phyloP scores from a whole-genome alignment of 2,888 invertebrate species.

The Perithous albicinctus region DNA sequence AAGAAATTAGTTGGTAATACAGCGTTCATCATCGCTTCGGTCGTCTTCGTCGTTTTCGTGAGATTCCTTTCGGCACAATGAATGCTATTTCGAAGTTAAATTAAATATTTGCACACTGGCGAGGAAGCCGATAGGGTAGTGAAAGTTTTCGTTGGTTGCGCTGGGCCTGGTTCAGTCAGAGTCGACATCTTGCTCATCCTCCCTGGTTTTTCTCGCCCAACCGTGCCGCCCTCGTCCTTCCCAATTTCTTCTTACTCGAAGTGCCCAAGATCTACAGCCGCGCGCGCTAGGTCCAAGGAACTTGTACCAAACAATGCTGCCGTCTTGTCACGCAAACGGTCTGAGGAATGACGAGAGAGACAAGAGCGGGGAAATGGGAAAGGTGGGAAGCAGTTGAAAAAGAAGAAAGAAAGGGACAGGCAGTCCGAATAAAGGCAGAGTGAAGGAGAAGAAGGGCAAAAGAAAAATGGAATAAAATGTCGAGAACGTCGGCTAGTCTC shows the following conservation, averaged over 20 bases:
- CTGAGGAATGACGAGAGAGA: constrained; percentile 32
- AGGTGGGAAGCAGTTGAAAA: background rate
- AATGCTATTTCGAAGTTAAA: constrained; percentile 75
- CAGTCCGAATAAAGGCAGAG: constrained; percentile 11
- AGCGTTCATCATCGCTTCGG: constrained; percentile 38
- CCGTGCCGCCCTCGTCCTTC: background rate
- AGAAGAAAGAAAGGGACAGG: constrained; percentile 16
- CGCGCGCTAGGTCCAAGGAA: constrained; percentile 31
- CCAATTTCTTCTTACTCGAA: constrained; percentile 18
- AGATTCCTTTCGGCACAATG: constrained; percentile 60
- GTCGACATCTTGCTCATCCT: constrained; percentile 31
- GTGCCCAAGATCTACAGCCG: constrained; percentile 31
- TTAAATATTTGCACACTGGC: constrained; percentile 71
- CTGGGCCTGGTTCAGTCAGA: constrained; percentile 29
- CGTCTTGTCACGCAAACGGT: constrained; percentile 55
- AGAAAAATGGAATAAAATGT: constrained; percentile 26
- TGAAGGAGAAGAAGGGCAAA: background rate
- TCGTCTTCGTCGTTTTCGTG: constrained; percentile 27
- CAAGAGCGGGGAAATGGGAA: background rate
- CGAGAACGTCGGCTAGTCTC: constrained; percentile 19
- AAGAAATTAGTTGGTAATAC: constrained; percentile 53
- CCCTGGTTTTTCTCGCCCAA: constrained; percentile 20
- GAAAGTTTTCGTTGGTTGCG: constrained; percentile 51
- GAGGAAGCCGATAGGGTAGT: constrained; percentile 24
- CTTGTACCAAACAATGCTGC: constrained; percentile 64